These are phyloP conservation scores for Iguana delicatissima DNA, from an alignment of 2,797 vertebrate species.

Conservation along the genomic window DNA sequence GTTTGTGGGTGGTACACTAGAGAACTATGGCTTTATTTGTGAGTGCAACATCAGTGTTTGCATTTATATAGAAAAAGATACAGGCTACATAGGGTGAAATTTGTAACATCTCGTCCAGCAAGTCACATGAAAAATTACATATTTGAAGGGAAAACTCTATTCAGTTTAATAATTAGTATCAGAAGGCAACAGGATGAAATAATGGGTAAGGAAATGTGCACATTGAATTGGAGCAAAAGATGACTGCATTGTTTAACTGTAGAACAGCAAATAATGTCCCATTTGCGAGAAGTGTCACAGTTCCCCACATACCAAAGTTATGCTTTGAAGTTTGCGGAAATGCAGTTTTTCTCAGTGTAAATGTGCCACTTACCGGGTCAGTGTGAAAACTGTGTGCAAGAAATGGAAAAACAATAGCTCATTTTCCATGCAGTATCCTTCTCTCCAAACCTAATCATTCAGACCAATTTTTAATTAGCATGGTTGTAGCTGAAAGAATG, in stretches of 20 bases:
- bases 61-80: neutral
- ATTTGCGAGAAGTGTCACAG: neutral
- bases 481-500: conserved; percentile 13
- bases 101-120: neutral
- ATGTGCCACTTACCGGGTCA: neutral
- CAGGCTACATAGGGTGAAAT: neutral
- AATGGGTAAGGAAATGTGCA: neutral
- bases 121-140: neutral
- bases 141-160: neutral
- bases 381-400: neutral
- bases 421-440: neutral
- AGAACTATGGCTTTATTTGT: neutral
- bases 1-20: too few relatives aligned
- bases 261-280: neutral
- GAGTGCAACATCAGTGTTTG: neutral
- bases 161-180: neutral
- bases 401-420: neutral
- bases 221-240: neutral
- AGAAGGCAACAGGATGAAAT: neutral
- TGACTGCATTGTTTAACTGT: neutral
- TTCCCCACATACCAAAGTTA: neutral
- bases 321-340: neutral
- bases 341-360: neutral
- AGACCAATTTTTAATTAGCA: conserved; percentile 10
- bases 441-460: neutral